Evolutionary conservation across 2,888 invertebrate genomes (phyloP).

Genomic region (Hanleya hanleyi): DNA sequence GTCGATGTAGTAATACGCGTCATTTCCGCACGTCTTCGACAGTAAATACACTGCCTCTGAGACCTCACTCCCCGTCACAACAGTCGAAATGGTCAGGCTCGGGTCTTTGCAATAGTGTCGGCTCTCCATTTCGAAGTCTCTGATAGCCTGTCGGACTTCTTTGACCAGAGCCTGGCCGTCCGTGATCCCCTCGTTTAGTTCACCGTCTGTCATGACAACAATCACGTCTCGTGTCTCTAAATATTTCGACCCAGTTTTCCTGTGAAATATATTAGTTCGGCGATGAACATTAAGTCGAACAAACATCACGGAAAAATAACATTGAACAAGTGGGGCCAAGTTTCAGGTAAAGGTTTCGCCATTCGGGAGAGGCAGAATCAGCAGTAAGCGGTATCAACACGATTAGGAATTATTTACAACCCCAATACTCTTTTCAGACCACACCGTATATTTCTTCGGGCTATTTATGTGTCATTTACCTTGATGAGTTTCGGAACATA

Average conservation of each 20-base stretch:
- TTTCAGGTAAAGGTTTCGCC: too few relatives aligned
- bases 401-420: too few relatives aligned
- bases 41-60: conserved; percentile 60
- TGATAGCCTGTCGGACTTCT: conserved; percentile 55
- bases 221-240: conserved; percentile 47
- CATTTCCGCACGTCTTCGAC: conserved; percentile 63
- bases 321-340: too few relatives aligned
- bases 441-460: too few relatives aligned
- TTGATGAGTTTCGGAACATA: conserved; percentile 43
- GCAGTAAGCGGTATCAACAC: too few relatives aligned
- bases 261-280: too few relatives aligned
- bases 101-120: conserved; percentile 54
- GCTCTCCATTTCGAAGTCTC: conserved; percentile 44
- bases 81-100: conserved; percentile 62
- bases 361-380: too few relatives aligned
- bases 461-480: too few relatives aligned
- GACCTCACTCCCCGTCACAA: conserved; percentile 59
- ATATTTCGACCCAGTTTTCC: too few relatives aligned
- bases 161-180: conserved; percentile 51
- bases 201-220: conserved; percentile 66
- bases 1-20: conserved; percentile 64
- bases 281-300: too few relatives aligned
- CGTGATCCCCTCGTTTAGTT: conserved; percentile 63
- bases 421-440: too few relatives aligned
- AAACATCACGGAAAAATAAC: too few relatives aligned